Percentiles rank a stretch among this genome's conserved stretches.
Conservation (phyloP, 2,797 vertebrate genomes). For the Phalloptychus januarius region DNA sequence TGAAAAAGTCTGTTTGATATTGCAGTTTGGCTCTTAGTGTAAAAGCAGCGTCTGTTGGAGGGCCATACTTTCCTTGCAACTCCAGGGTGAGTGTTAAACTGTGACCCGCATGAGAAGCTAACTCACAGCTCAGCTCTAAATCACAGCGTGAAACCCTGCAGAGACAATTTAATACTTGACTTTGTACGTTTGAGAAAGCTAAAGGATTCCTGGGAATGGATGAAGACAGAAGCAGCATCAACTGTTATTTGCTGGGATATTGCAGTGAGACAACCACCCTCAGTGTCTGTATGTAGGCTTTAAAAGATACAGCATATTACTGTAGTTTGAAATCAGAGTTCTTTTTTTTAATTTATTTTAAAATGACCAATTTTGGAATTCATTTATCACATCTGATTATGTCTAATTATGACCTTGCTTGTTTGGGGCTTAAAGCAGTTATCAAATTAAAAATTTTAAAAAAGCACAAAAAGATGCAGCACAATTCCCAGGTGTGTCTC, state of each 20-base stretch:
- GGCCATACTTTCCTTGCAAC: conserved; percentile 30
- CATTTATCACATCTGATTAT: not conserved
- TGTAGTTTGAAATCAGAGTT: not conserved
- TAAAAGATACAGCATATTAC: conserved; percentile 6
- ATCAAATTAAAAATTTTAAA: not conserved
- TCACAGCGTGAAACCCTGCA: conserved; percentile 28
- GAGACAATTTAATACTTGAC: conserved; percentile 57
- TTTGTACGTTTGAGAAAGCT: conserved; percentile 40
- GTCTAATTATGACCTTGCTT: too few relatives aligned
- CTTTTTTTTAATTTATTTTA: not conserved
- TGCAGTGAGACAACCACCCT: not conserved
- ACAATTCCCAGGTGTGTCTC: not conserved
- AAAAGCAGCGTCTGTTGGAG: conserved; percentile 33
- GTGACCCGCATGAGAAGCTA: conserved; percentile 53
- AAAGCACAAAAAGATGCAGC: not conserved
- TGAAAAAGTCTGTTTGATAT: conserved; percentile 3
- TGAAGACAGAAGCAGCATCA: conserved; percentile 25
- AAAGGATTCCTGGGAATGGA: conserved; percentile 28
- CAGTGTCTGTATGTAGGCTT: conserved; percentile 3
- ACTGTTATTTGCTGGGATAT: conserved; percentile 21
- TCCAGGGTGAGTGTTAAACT: conserved; percentile 53
- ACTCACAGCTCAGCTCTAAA: conserved; percentile 48
- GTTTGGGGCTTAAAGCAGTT: not conserved
- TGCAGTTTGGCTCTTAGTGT: conserved; percentile 19
- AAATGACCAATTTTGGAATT: not conserved